Evolutionary conservation across 1,140 invertebrate genomes (phyloP).

Genomic region (Acromyrmex heyeri): DNA sequence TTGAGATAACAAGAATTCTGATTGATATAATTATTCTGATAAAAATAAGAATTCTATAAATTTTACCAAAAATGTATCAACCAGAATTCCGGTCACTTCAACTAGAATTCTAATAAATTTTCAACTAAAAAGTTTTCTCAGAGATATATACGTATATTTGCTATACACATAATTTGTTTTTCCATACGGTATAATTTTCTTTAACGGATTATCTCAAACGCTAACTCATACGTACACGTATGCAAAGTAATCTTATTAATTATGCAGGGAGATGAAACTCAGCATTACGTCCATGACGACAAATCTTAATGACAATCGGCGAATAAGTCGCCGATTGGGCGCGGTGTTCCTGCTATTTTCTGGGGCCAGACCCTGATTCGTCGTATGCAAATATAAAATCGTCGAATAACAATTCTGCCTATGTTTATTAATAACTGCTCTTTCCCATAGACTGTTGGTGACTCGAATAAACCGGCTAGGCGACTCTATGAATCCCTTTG

Average conservation of each 20-base stretch:
- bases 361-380: constrained; percentile 12
- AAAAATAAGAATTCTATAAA: no score
- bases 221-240: neutral
- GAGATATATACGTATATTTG: neutral
- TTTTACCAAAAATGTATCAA: no score
- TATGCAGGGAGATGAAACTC: constrained; percentile 62
- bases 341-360: constrained; percentile 50
- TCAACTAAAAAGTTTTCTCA: no score
- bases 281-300: constrained; percentile 16
- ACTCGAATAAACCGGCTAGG: constrained; percentile 68
- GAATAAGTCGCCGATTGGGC: constrained; percentile 43
- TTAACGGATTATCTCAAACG: constrained; percentile 45
- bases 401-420: constrained; percentile 70
- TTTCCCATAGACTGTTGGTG: constrained; percentile 65
- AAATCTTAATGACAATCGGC: constrained; percentile 69
- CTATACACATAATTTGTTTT: neutral
- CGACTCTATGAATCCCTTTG: constrained; percentile 65
- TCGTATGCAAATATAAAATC: constrained; percentile 69
- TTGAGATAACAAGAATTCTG: no score
- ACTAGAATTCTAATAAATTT: no score
- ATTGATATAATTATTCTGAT: no score
- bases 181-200: constrained; percentile 13
- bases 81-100: no score
- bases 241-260: constrained; percentile 62
- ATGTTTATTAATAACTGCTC: constrained; percentile 74